Base-by-base conservation (phyloP, 1,140 invertebrate species). In the Drosophila subpulchrella region DNA sequence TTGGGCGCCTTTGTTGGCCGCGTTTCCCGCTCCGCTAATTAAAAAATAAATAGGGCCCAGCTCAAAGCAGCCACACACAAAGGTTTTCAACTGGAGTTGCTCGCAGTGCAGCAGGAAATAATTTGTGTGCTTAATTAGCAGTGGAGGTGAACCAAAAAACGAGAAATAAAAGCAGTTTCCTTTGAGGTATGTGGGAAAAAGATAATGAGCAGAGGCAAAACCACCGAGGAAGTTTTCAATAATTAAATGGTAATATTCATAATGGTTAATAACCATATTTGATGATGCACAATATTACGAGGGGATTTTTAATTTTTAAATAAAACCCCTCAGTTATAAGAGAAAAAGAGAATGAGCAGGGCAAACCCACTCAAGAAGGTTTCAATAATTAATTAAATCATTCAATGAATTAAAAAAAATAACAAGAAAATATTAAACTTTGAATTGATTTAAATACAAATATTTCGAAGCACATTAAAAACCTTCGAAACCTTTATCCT, bases 61-160 rank as follows among this genome's bases (percentile, higher is more conserved):
- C 63, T 61, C 65, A 50, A 56, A 71, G 71, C 34, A 65, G 58
- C 48, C 30, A 27, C 34, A 27, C 51, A 47, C 59, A 72, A 79
- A 79, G 74, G 65, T 36, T 51, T 67, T 51, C 46, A 39, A 51
- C 65, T 11, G 65, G 30, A 67, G 65, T 63, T 86, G 78, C 47
- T 32, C n/a, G 27, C 27, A 50, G 8, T 15, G 27, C 47, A 34
- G 48, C 54, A 70, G 78, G 48, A 66, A 67, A 62, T 82, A 68
- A 66, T 88, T 70, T 77, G 70, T 73, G 63, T 48, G 58, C 72
- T 61, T 77, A 83, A 88, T 89, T 88, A 84, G 77, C 57, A 59
- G 51, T 10, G 24, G 38, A 48, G 30, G 15, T 48, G 47, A 48
- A 48, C 13, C 27, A 24, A 48, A 32, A 15, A 48, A 30, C 10